These are phyloP conservation scores for Pangasius larnaudii DNA, from an alignment of 2,797 vertebrate species.

Conservation along the genomic window DNA sequence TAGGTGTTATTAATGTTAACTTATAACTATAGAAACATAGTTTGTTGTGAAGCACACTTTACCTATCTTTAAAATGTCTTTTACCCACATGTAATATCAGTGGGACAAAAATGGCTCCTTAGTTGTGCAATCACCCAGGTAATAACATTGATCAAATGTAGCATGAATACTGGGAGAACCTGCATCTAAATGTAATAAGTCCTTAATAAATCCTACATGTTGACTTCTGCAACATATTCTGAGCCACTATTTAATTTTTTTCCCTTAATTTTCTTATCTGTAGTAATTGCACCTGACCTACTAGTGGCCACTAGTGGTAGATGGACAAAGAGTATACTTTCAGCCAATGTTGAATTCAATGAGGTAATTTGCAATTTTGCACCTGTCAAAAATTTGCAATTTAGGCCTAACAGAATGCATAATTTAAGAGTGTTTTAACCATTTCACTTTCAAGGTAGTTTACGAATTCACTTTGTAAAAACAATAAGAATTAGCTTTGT, in stretches of 20 bases:
- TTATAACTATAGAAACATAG: not conserved
- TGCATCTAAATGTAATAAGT: not conserved
- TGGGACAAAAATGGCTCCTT: not conserved
- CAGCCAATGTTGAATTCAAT: not conserved
- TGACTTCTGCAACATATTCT: not conserved
- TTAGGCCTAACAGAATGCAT: not conserved
- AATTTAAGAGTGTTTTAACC: not conserved
- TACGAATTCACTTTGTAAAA: not conserved
- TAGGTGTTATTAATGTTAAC: not conserved
- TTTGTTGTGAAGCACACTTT: not conserved
- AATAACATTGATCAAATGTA: not conserved
- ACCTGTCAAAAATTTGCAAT: not conserved
- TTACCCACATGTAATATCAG: not conserved
- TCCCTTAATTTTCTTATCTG: not conserved
- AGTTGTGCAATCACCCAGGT: not conserved
- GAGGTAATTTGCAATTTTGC: not conserved
- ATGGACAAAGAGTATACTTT: not conserved
- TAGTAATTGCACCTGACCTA: not conserved
- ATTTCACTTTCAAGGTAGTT: not conserved
- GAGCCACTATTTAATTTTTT: not conserved
- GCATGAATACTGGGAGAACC: not conserved
- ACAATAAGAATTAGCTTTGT: not conserved
- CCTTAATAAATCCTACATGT: not conserved
- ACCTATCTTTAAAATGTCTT: not conserved
- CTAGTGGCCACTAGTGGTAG: conserved; percentile 2